Percentiles rank a stretch among this genome's conserved stretches.
Evolutionary conservation across 1,140 invertebrate species (phyloP).

Genomic region (Tachypleus tridentatus): DNA sequence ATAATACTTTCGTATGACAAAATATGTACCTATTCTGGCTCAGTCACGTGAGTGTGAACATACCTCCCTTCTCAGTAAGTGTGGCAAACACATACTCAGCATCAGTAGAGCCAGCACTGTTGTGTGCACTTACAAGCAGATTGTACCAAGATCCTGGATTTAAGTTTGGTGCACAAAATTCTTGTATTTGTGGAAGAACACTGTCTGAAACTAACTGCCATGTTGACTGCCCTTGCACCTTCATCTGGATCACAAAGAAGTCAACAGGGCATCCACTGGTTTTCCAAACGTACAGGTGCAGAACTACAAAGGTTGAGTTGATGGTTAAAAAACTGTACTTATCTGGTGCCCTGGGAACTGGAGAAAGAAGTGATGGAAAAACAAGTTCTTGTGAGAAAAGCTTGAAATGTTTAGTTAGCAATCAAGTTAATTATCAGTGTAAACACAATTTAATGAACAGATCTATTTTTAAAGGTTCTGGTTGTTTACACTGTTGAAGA

Average conservation of each 20-base stretch:
- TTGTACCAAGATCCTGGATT: conserved; percentile 73
- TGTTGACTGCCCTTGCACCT: conserved; percentile 48
- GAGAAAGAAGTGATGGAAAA: neutral
- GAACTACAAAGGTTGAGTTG: conserved; percentile 76
- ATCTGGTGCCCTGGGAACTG: conserved; percentile 25
- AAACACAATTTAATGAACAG: too few species aligned
- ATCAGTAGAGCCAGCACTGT: conserved; percentile 78
- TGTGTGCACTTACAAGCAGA: conserved; percentile 72
- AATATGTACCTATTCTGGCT: too few species aligned
- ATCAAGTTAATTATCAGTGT: too few species aligned
- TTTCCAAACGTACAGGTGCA: conserved; percentile 84
- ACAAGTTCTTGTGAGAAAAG: too few species aligned
- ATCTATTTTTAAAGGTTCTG: too few species aligned
- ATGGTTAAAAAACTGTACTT: conserved; percentile 51
- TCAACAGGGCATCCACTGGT: conserved; percentile 91
- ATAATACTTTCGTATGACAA: too few species aligned
- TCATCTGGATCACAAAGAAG: conserved; percentile 90
- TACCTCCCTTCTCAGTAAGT: conserved; percentile 42
- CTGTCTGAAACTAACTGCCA: conserved; percentile 90
- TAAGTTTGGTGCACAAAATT: conserved; percentile 45
- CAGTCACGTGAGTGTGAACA: conserved; percentile 7
- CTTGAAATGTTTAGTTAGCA: neutral
- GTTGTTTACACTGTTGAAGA: too few species aligned
- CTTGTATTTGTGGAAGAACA: conserved; percentile 51
- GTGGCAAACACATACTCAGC: conserved; percentile 68